Base-by-base conservation (phyloP, 2,888 invertebrate genomes). In the Clunio marinus region DNA sequence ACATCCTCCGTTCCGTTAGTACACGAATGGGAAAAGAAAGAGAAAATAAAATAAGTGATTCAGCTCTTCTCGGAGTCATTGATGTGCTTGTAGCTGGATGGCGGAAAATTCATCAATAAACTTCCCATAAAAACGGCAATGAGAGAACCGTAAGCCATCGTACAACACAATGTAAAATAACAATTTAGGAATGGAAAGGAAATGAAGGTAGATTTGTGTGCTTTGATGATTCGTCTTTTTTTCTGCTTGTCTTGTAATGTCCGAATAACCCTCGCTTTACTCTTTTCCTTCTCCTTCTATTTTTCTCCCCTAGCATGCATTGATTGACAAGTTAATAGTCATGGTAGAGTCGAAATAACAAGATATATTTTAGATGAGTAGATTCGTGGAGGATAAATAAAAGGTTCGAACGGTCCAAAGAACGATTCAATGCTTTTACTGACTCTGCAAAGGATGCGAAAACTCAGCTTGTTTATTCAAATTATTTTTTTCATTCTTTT, bases 291-390 rank as follows among this genome's bases (percentile, higher is more conserved):
- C 22, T 51, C 51, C 20, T 7, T 51, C 35, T 59, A n/a, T n/a
- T n/a, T n/a, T n/a, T n/a, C n/a, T n/a, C n/a, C n/a, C n/a, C n/a
- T n/a, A n/a, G n/a, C n/a, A n/a, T n/a, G n/a, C n/a, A n/a, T n/a
- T 59, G 59, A 59, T 59, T 59, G 59, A 59, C 59, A 59, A 59
- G 59, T 59, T 59, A 59, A 59, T 59, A 59, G 59, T 59, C 59
- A n/a, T n/a, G n/a, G n/a, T n/a, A n/a, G n/a, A n/a, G 15, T 59
- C 20, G 27, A 59, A 35, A 27, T 57, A 57, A 57, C 57, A 57
- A 57, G 57, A 57, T 57, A 57, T 22, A 57, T 25, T 57, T 57
- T 27, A 22, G 57, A 25, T 57, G 57, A 57, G 57, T 57, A 25
- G 57, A 51, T 57, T 57, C 57, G 25, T 57, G 25, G 25, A 22